phyloP scores from a whole-genome alignment of 2,888 invertebrate genomes.

The Nemoura dubitans region DNA sequence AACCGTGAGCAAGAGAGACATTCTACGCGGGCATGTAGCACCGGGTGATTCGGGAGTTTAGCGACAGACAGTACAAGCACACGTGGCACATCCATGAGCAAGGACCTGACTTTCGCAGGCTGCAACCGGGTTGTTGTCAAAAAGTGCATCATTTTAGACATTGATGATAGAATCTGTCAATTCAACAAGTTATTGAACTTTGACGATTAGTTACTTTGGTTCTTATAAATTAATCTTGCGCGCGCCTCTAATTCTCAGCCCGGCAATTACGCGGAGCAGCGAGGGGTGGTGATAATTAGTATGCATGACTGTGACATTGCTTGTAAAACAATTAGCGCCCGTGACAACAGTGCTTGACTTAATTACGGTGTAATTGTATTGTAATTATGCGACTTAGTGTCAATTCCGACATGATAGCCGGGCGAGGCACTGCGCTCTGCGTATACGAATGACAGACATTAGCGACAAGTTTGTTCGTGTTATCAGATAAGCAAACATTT shows the following conservation, averaged over 20 bases:
- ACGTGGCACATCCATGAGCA: background rate
- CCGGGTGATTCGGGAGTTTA: conserved; percentile 3
- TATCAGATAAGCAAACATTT: background rate
- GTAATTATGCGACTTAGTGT: background rate
- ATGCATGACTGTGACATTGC: conserved; percentile 36
- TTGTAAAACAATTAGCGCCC: conserved; percentile 34
- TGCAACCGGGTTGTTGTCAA: background rate
- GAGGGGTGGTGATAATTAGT: conserved; percentile 36
- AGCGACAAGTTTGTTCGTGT: background rate
- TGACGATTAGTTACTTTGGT: background rate
- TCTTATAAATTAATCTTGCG: background rate
- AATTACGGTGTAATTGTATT: conserved; percentile 29
- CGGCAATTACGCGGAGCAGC: background rate
- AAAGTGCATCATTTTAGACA: background rate
- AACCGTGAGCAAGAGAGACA: conserved; percentile 19
- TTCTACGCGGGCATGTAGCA: background rate
- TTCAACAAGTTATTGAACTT: background rate
- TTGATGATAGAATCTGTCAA: background rate
- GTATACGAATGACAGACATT: no score
- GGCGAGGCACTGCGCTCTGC: background rate
- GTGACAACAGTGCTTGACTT: conserved; percentile 32
- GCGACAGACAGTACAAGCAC: background rate
- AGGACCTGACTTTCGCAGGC: background rate
- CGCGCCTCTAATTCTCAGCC: background rate
- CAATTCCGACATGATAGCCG: background rate